These are phyloP conservation scores for Agrilus biguttatus DNA, from an alignment of 2,888 invertebrate species.

Conservation along the genomic window DNA sequence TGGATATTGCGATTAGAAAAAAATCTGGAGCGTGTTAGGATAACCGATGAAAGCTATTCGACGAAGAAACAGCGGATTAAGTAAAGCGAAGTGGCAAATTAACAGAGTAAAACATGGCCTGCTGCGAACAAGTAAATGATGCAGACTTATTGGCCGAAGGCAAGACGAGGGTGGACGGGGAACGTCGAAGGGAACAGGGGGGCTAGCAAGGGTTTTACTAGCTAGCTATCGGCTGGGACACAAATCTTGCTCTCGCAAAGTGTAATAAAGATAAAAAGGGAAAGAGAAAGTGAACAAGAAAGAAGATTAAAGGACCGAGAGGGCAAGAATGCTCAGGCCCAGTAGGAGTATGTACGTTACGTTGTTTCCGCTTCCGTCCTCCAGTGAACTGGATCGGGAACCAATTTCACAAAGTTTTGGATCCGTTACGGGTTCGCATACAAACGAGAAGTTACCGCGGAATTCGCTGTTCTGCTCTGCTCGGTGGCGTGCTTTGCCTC, in stretches of 20 bases:
- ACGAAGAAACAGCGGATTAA: slow-evolving; percentile 28
- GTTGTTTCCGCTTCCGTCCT: slow-evolving; percentile 33
- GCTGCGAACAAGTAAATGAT: slow-evolving; percentile 28
- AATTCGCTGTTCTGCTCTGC: slow-evolving; percentile 21
- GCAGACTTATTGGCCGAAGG: slow-evolving; percentile 12
- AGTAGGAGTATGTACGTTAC: slow-evolving; percentile 9
- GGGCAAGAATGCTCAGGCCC: slow-evolving; percentile 20
- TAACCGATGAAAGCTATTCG: slow-evolving; percentile 6
- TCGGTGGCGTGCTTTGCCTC: slow-evolving; percentile 16
- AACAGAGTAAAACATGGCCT: slow-evolving; percentile 28
- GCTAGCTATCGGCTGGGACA: slow-evolving; percentile 23
- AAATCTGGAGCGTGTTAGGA: no score
- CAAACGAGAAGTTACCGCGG: slow-evolving; percentile 32
- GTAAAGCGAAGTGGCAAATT: slow-evolving; percentile 30
- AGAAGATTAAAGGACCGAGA: slow-evolving; percentile 29
- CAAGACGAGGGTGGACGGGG: slow-evolving; percentile 8
- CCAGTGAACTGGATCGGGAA: slow-evolving; percentile 39
- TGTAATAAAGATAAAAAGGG: slow-evolving; percentile 40
- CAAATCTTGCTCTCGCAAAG: slow-evolving; percentile 46
- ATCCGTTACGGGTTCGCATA: slow-evolving; percentile 33
- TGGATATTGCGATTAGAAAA: no score
- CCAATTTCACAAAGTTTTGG: slow-evolving; percentile 40
- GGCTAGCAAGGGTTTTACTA: not conserved
- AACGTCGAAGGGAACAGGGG: not conserved
- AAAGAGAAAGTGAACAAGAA: slow-evolving; percentile 50